Conservation (phyloP, 2,797 vertebrate species). For the Gymnopithys bicolor region DNA sequence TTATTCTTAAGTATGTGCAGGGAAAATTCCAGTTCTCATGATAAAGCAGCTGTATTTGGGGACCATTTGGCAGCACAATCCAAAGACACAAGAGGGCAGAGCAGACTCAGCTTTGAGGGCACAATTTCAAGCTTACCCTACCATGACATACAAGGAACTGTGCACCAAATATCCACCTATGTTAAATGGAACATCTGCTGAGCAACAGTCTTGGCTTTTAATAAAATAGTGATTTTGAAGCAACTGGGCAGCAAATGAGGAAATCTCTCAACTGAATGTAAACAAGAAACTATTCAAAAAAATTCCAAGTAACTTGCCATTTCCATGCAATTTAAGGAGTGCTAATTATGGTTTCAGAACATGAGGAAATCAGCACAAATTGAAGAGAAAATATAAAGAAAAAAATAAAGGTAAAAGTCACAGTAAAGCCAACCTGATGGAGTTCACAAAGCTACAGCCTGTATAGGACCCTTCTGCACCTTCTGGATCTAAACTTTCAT, state of each 20-base stretch:
- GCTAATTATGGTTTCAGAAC: background rate
- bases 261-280: background rate
- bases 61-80: background rate
- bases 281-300: background rate
- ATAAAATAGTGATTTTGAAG: background rate
- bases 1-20: background rate
- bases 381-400: background rate
- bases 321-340: background rate
- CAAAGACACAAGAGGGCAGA: conserved; percentile 66
- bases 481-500: background rate
- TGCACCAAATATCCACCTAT: background rate
- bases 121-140: background rate
- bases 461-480: background rate
- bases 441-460: background rate
- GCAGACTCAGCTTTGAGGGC: background rate
- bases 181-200: background rate
- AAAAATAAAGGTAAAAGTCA: background rate
- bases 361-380: background rate
- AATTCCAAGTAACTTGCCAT: background rate
- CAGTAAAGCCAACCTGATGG: background rate
- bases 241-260: background rate
- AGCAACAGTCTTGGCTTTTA: background rate
- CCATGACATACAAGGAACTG: background rate
- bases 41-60: background rate
- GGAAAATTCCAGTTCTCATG: background rate